phyloP scores from a whole-genome alignment of 2,113 vertebrate species.

The Equus quagga region DNA sequence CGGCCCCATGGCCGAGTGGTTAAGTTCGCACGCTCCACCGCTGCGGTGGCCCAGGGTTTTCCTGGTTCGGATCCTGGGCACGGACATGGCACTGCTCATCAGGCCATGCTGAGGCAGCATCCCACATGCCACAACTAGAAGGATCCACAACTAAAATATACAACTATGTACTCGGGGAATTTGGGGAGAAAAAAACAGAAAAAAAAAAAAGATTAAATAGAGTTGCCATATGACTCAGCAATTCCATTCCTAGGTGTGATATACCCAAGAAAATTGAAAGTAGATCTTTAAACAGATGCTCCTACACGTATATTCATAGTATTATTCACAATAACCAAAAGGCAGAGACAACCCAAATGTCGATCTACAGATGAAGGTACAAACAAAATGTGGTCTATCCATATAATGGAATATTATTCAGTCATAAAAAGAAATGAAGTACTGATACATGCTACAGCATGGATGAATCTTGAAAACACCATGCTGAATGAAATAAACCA shows the following conservation, averaged over 20 bases:
- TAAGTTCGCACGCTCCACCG: too few relatives aligned
- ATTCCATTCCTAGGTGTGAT: background rate
- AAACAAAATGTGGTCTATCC: background rate
- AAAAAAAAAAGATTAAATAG: too few relatives aligned
- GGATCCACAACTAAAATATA: too few relatives aligned
- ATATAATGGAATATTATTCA: background rate
- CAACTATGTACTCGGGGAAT: too few relatives aligned
- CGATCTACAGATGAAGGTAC: background rate
- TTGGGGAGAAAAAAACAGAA: too few relatives aligned
- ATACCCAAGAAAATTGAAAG: background rate
- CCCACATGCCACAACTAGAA: too few relatives aligned
- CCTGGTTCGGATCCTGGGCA: too few relatives aligned
- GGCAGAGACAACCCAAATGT: background rate
- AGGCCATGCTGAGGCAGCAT: too few relatives aligned
- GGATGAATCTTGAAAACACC: background rate
- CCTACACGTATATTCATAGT: background rate
- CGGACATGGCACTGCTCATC: too few relatives aligned
- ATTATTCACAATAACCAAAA: background rate
- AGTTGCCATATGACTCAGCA: background rate
- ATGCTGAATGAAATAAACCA: background rate
- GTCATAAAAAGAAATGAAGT: background rate
- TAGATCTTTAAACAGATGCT: background rate
- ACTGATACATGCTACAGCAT: background rate
- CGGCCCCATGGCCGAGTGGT: too few relatives aligned
- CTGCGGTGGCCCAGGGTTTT: too few relatives aligned